A percentile compares a stretch with the other conserved stretches of the same genome.
phyloP scores from a whole-genome alignment of 2,113 vertebrate genomes.

The Gobius niger region DNA sequence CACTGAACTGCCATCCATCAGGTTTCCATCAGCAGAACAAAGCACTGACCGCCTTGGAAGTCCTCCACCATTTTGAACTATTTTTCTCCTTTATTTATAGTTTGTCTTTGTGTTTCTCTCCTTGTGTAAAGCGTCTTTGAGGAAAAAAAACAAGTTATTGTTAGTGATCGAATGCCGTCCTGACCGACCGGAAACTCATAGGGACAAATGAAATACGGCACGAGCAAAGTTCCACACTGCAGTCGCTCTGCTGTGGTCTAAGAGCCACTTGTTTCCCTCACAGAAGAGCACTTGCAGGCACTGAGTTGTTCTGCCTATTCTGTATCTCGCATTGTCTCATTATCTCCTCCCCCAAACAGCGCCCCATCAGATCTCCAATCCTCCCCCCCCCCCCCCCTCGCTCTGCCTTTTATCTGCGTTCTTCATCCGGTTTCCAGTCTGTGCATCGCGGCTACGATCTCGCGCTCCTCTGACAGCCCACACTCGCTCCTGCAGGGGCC shows the following conservation, averaged over 20 bases:
- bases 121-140: too few relatives aligned
- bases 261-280: constrained; percentile 26
- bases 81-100: too few relatives aligned
- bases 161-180: too few relatives aligned
- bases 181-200: background rate
- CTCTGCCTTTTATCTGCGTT: constrained; percentile 37
- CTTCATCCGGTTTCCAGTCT: constrained; percentile 36
- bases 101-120: too few relatives aligned
- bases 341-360: constrained; percentile 36
- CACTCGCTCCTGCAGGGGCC: constrained; percentile 57
- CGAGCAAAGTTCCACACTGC: background rate
- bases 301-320: constrained; percentile 26
- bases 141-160: too few relatives aligned
- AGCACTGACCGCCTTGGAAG: too few relatives aligned
- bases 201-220: background rate
- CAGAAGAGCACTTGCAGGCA: constrained; percentile 31
- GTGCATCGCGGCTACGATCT: constrained; percentile 40
- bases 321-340: constrained; percentile 49
- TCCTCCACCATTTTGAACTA: too few relatives aligned
- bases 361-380: constrained; percentile 44
- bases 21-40: too few relatives aligned
- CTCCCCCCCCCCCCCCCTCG: constrained; percentile 4
- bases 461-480: constrained; percentile 57
- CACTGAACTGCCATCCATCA: too few relatives aligned
- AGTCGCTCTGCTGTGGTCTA: constrained; percentile 23